phyloP scores from a whole-genome alignment of 1,140 invertebrate genomes.

The Brachionus plicatilis region DNA sequence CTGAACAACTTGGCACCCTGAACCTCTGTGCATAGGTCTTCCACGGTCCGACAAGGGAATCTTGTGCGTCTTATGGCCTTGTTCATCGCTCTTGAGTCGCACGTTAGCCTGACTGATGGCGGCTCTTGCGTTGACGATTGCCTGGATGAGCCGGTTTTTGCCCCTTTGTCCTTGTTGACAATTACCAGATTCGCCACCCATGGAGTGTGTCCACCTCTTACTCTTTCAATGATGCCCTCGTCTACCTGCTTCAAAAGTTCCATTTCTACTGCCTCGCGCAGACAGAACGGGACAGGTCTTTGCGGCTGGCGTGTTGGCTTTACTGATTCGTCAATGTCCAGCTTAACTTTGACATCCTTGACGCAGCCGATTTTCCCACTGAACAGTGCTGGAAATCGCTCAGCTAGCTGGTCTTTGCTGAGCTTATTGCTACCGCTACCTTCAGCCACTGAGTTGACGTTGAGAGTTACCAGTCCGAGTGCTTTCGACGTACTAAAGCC shows the following conservation, averaged over 20 bases:
- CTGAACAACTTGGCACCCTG: background rate
- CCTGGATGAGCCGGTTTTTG: background rate
- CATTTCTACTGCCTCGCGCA: background rate
- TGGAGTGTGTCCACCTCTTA: background rate
- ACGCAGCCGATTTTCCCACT: background rate
- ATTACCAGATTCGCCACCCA: background rate
- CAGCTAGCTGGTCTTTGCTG: background rate
- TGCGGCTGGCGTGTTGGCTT: background rate
- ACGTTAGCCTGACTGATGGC: background rate
- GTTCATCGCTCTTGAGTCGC: background rate
- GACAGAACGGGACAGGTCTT: background rate
- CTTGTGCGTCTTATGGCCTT: background rate
- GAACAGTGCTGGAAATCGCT: background rate
- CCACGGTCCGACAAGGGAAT: background rate
- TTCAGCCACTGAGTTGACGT: background rate
- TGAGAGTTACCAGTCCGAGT: background rate
- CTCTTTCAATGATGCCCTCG: background rate
- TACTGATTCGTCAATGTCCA: background rate
- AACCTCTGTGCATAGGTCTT: background rate
- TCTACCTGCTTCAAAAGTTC: background rate
- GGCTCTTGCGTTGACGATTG: background rate
- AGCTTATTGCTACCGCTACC: background rate
- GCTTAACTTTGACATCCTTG: background rate
- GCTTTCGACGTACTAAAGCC: background rate
- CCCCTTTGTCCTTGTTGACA: background rate